Evolutionary conservation across 1,140 invertebrate genomes (phyloP).

Genomic region (Coptotermes formosanus): DNA sequence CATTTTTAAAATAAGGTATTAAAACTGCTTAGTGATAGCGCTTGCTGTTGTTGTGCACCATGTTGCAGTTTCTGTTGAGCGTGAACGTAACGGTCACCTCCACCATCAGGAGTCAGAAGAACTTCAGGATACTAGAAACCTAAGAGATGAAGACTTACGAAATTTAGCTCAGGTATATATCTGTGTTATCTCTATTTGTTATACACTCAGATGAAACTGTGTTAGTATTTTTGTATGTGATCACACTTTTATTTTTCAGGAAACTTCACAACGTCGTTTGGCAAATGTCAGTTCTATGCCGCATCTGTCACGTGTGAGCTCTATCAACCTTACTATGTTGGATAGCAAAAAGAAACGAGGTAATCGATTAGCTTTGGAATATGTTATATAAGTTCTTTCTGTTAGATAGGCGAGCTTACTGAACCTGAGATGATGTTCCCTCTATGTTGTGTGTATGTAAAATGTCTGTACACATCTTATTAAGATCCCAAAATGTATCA

Average conservation of each 20-base stretch:
- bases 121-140: conserved; percentile 67
- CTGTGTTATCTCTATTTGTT: too few species aligned
- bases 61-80: conserved; percentile 2
- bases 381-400: not conserved
- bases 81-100: conserved; percentile 30
- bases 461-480: too few species aligned
- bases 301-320: conserved; percentile 75
- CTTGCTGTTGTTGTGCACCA: too few species aligned
- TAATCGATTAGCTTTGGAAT: not conserved
- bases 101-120: conserved; percentile 58
- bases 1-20: too few species aligned
- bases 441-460: too few species aligned
- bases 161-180: conserved; percentile 56
- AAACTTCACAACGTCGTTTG: conserved; percentile 65
- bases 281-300: conserved; percentile 74
- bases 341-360: conserved; percentile 67
- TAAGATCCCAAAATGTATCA: too few species aligned
- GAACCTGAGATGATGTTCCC: too few species aligned
- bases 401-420: too few species aligned
- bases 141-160: conserved; percentile 77
- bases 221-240: not conserved
- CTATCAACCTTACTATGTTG: conserved; percentile 76
- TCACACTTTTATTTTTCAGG: conserved; percentile 45
- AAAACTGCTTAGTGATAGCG: too few species aligned
- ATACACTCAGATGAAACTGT: too few species aligned